phyloP scores from a whole-genome alignment of 2,113 vertebrate species.

The Neogobius melanostomus region DNA sequence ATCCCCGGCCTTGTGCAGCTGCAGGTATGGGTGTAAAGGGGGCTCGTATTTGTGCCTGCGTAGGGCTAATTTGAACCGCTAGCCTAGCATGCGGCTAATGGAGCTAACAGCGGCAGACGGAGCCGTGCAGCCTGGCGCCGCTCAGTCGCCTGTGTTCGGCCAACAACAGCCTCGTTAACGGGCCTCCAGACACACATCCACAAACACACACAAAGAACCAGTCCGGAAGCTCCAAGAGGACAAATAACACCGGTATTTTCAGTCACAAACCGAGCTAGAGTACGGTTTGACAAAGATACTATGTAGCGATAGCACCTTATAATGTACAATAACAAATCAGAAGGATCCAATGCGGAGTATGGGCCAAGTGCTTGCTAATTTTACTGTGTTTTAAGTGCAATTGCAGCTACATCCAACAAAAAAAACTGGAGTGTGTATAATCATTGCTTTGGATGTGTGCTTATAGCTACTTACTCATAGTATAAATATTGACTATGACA shows the following conservation, averaged over 20 bases:
- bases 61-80: conserved; percentile 43
- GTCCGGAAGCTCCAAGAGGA: background rate
- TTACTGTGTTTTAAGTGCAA: background rate
- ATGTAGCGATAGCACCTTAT: background rate
- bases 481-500: no score
- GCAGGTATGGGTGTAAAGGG: background rate
- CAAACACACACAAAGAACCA: conserved; percentile 6
- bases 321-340: background rate
- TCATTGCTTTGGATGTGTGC: no score
- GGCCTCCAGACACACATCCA: conserved; percentile 22
- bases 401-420: background rate
- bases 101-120: conserved; percentile 17
- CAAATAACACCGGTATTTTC: fast-evolving
- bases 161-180: conserved; percentile 39
- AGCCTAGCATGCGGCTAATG: conserved; percentile 51
- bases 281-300: no score
- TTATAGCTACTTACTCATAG: no score
- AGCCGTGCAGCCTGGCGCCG: conserved; percentile 56
- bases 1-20: background rate
- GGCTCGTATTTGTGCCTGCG: background rate
- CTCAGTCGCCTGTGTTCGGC: conserved; percentile 38
- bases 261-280: background rate
- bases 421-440: no score
- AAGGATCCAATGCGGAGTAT: background rate
- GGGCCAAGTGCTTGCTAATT: background rate